A percentile compares a stretch with the other conserved stretches of the same genome.
These are phyloP conservation scores for Diplodus sargus DNA, from an alignment of 2,797 vertebrate genomes.

Conservation along the genomic window DNA sequence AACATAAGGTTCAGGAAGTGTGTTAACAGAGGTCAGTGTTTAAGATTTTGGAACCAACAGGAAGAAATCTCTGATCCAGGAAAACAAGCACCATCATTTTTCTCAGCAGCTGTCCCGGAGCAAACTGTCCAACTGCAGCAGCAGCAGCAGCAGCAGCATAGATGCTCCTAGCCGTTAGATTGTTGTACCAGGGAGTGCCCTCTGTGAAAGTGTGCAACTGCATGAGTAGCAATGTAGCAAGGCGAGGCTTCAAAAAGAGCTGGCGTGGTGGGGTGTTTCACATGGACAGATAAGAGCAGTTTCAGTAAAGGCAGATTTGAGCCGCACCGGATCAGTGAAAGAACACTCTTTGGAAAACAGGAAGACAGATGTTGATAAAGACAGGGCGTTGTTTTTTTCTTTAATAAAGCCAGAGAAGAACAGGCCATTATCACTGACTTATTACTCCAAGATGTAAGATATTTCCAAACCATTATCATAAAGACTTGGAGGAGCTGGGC, in stretches of 20 bases:
- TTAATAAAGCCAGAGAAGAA: constrained; percentile 66
- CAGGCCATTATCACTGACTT: constrained; percentile 62
- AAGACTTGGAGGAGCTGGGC: constrained; percentile 31
- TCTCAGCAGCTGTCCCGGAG: constrained; percentile 27
- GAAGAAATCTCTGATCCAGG: constrained; percentile 6
- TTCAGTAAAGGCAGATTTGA: constrained; percentile 51
- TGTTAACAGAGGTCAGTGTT: constrained; percentile 7
- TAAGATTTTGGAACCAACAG: constrained; percentile 3
- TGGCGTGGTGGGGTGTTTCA: constrained; percentile 42
- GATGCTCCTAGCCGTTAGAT: constrained; percentile 26
- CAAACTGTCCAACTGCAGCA: constrained; percentile 45
- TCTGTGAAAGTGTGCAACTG: constrained; percentile 39
- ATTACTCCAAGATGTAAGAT: constrained; percentile 64
- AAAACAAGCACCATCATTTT: constrained; percentile 20
- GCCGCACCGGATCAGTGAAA: constrained; percentile 19
- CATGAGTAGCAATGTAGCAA: constrained; percentile 4
- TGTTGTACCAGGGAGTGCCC: constrained; percentile 8
- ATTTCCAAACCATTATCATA: constrained; percentile 58
- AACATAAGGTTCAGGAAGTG: constrained; percentile 3
- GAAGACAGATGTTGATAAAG: constrained; percentile 61
- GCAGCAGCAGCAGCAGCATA: background rate
- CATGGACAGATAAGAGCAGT: constrained; percentile 45
- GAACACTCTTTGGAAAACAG: constrained; percentile 49
- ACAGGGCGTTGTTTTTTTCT: constrained; percentile 49
- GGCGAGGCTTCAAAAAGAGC: constrained; percentile 53